Percentiles rank a stretch among this genome's conserved stretches.
Evolutionary conservation across 2,797 vertebrate species (phyloP).

Genomic region (Nyctibius grandis): DNA sequence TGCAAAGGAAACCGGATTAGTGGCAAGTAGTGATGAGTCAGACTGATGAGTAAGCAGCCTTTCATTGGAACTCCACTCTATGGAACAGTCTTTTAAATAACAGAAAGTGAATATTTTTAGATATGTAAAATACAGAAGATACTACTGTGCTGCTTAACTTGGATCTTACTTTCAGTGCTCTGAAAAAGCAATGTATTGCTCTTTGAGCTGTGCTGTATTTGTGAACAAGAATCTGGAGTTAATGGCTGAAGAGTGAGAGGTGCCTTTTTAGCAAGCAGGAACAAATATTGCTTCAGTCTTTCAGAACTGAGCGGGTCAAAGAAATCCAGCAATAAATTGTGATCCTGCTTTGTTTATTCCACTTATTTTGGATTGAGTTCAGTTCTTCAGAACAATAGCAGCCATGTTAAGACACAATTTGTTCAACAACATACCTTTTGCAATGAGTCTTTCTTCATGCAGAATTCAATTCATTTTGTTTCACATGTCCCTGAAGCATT

Average conservation of each 20-base stretch:
- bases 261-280: not conserved
- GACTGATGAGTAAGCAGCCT: not conserved
- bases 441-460: not conserved
- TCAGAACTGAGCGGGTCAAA: not conserved
- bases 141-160: not conserved
- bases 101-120: not conserved
- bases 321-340: not conserved
- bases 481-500: not conserved
- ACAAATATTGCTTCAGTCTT: not conserved
- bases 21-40: not conserved
- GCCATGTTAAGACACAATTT: not conserved
- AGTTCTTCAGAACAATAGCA: not conserved
- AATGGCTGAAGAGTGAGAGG: not conserved
- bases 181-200: not conserved
- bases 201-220: not conserved
- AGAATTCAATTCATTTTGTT: not conserved
- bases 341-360: not conserved
- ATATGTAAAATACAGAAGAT: not conserved
- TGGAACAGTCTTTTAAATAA: not conserved
- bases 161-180: not conserved
- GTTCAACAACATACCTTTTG: not conserved
- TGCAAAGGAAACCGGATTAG: not conserved
- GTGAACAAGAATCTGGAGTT: not conserved
- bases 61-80: not conserved
- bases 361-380: not conserved